phyloP scores from a whole-genome alignment of 2,113 vertebrate genomes.

The Agelaius phoeniceus region DNA sequence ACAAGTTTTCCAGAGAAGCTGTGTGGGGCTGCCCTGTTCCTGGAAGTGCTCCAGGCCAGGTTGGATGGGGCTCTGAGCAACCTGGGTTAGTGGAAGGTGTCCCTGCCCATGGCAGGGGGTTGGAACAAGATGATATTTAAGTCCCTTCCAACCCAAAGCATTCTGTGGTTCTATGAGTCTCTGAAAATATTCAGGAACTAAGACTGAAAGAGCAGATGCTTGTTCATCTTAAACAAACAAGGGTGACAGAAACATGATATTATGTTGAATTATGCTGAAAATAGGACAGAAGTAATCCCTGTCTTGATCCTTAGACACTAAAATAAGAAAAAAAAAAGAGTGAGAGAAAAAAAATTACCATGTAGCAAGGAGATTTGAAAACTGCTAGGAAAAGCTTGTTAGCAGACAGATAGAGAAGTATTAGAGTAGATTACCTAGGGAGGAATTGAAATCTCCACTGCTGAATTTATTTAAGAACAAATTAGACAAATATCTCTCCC shows the following conservation, averaged over 20 bases:
- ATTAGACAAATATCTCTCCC: background rate
- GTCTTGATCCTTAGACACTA: background rate
- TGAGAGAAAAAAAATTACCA: background rate
- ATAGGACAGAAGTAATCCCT: background rate
- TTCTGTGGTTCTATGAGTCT: background rate
- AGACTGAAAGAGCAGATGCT: background rate
- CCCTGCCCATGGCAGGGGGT: background rate
- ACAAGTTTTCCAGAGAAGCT: background rate
- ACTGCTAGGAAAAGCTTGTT: background rate
- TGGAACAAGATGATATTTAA: accelerated
- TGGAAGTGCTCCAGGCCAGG: accelerated
- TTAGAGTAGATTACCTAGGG: background rate
- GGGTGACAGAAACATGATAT: background rate
- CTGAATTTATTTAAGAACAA: slow-evolving; percentile 7
- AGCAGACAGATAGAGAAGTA: background rate
- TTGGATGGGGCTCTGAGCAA: background rate
- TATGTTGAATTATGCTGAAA: background rate
- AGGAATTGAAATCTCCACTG: slow-evolving; percentile 10
- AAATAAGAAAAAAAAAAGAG: background rate
- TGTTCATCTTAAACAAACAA: background rate
- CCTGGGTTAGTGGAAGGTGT: background rate
- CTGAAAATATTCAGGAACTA: background rate
- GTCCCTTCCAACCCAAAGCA: background rate
- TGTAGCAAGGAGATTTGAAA: background rate
- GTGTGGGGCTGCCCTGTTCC: background rate